Evolutionary conservation across 2,797 vertebrate genomes (phyloP).

Genomic region (Pogonophryne albipinna): DNA sequence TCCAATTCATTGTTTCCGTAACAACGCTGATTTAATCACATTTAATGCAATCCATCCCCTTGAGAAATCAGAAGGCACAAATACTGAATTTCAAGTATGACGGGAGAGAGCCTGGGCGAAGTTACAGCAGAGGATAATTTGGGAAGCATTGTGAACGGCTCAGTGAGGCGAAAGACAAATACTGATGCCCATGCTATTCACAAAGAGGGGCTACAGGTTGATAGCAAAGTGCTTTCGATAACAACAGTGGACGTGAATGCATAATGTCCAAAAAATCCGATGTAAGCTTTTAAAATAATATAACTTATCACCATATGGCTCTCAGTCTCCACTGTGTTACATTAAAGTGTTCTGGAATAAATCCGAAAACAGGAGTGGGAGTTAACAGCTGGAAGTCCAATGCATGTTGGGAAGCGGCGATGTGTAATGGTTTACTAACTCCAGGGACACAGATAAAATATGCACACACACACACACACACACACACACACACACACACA

Average conservation of each 20-base stretch:
- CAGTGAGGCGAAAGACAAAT: constrained; percentile 7
- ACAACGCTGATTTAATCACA: constrained; percentile 65
- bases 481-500: neutral
- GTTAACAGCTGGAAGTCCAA: constrained; percentile 30
- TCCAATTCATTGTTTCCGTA: constrained; percentile 69
- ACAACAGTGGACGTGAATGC: constrained; percentile 5
- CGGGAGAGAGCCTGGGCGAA: neutral
- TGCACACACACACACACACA: constrained; percentile 13
- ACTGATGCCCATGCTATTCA: constrained; percentile 8
- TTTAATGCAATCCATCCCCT: constrained; percentile 64
- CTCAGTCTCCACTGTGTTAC: neutral
- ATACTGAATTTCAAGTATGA: constrained; percentile 49
- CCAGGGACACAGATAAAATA: constrained; percentile 24
- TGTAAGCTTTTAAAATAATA: constrained; percentile 34
- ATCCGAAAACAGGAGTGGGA: constrained; percentile 17
- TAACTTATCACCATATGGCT: constrained; percentile 15
- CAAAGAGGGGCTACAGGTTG: constrained; percentile 15
- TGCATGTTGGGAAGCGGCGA: constrained; percentile 23
- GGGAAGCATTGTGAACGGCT: neutral
- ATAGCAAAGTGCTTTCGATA: constrained; percentile 29
- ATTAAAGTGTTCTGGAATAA: neutral
- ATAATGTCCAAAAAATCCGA: neutral
- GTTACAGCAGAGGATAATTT: constrained; percentile 7
- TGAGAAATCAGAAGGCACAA: constrained; percentile 59
- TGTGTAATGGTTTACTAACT: constrained; percentile 43